Conservation (phyloP, 2,113 vertebrate species). For the Neotoma lepida region DNA sequence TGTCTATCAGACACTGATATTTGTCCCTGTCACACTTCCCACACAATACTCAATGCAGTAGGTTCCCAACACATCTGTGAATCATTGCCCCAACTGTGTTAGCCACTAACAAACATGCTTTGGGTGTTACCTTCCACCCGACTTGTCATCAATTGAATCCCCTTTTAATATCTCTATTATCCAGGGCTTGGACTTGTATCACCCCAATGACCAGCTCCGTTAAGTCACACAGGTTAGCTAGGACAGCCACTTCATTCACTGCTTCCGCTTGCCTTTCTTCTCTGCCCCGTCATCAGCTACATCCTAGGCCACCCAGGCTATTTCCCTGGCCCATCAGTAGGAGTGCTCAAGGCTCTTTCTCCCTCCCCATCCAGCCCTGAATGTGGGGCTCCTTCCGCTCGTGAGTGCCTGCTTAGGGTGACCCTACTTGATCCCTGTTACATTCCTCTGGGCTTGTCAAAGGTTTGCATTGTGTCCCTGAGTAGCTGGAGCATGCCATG, state of each 20-base stretch:
- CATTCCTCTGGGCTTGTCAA: slow-evolving; percentile 69
- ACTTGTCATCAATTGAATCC: background rate
- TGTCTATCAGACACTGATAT: background rate
- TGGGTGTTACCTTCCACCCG: background rate
- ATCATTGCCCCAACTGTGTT: background rate
- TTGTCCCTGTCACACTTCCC: background rate
- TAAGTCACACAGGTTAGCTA: background rate
- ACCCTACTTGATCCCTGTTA: slow-evolving; percentile 72
- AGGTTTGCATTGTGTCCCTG: slow-evolving; percentile 74
- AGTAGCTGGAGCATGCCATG: slow-evolving; percentile 45
- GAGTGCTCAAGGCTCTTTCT: background rate
- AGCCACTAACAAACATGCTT: background rate
- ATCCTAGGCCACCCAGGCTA: background rate
- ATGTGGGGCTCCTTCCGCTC: slow-evolving; percentile 15
- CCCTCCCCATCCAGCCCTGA: background rate
- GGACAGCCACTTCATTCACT: background rate
- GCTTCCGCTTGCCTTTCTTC: slow-evolving; percentile 9
- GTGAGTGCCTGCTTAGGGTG: slow-evolving; percentile 28
- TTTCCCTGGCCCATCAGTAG: slow-evolving; percentile 47
- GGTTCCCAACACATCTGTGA: background rate
- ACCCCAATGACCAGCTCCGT: background rate
- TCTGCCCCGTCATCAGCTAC: background rate
- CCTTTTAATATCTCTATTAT: background rate
- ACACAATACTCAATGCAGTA: background rate
- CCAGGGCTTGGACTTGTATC: background rate